Conservation (phyloP, 2,113 vertebrate species). For the Scolopax mira region DNA sequence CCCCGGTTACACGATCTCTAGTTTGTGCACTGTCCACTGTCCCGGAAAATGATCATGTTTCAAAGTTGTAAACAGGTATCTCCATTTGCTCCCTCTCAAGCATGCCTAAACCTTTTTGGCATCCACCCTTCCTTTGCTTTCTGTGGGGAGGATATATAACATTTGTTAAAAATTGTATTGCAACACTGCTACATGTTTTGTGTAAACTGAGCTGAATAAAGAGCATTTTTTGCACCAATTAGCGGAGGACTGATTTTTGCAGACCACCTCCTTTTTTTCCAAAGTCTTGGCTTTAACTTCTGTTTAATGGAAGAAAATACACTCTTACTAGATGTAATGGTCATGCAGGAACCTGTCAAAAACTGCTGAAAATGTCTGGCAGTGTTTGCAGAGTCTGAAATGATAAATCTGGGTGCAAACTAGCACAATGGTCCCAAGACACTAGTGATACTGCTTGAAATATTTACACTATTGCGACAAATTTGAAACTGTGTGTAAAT, state of each 20-base stretch:
- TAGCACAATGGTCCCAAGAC: not conserved
- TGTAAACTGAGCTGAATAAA: not conserved
- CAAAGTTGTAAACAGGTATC: not conserved
- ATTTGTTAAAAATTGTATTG: not conserved
- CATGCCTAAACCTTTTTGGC: not conserved
- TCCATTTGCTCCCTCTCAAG: not conserved
- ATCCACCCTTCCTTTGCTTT: not conserved
- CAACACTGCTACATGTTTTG: not conserved
- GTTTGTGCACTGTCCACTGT: not conserved
- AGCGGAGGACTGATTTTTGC: not conserved
- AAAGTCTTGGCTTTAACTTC: not conserved
- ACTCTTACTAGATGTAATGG: not conserved
- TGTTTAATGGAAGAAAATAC: not conserved
- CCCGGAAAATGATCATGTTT: not conserved
- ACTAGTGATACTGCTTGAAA: slow-evolving; percentile 14
- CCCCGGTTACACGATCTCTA: accelerated
- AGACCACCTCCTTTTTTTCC: not conserved
- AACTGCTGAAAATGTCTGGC: not conserved
- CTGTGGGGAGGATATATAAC: not conserved
- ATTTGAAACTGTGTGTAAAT: slow-evolving; percentile 23
- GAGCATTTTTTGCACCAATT: not conserved
- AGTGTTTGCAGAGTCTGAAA: not conserved
- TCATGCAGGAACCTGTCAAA: not conserved
- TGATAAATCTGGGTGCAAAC: not conserved
- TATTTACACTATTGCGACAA: slow-evolving; percentile 42